A percentile compares a stretch with the other conserved stretches of the same genome.
These are phyloP conservation scores for Hipposideros larvatus DNA, from an alignment of 2,797 vertebrate species.

Conservation along the genomic window DNA sequence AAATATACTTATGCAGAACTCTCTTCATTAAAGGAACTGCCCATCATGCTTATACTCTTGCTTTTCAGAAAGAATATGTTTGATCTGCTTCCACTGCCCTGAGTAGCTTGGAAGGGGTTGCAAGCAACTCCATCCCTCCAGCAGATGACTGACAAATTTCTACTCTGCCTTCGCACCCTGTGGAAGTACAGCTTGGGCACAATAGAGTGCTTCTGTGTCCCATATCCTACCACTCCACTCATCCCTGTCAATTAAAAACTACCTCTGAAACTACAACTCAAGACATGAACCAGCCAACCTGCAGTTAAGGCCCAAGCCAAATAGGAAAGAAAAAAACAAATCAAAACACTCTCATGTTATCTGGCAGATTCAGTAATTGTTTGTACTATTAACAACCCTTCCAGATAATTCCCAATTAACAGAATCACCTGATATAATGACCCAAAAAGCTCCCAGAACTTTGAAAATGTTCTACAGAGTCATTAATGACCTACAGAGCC, in stretches of 20 bases:
- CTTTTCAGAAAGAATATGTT: background rate
- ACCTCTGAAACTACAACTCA: background rate
- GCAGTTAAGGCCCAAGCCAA: background rate
- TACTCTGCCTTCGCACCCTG: no score
- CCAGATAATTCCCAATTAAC: slow-evolving; percentile 55
- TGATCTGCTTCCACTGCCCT: background rate
- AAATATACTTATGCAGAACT: background rate
- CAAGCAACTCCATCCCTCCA: background rate
- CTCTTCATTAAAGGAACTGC: background rate
- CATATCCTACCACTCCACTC: background rate
- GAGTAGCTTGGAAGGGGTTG: background rate
- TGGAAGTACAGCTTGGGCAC: fast-evolving
- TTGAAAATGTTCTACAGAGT: slow-evolving; percentile 3
- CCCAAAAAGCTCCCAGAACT: background rate
- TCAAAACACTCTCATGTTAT: background rate
- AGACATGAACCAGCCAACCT: background rate
- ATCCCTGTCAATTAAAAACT: background rate
- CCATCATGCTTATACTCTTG: background rate
- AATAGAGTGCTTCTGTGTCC: no score
- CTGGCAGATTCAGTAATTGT: background rate
- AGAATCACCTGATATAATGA: slow-evolving; percentile 50
- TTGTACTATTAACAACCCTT: slow-evolving; percentile 18
- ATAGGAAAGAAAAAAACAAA: background rate
- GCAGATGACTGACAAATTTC: background rate
- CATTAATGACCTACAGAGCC: background rate